Evolutionary conservation across 1,140 invertebrate genomes (phyloP), one percentile per base, ranked within the genome.

Genomic region (Aethina tumida): DNA sequence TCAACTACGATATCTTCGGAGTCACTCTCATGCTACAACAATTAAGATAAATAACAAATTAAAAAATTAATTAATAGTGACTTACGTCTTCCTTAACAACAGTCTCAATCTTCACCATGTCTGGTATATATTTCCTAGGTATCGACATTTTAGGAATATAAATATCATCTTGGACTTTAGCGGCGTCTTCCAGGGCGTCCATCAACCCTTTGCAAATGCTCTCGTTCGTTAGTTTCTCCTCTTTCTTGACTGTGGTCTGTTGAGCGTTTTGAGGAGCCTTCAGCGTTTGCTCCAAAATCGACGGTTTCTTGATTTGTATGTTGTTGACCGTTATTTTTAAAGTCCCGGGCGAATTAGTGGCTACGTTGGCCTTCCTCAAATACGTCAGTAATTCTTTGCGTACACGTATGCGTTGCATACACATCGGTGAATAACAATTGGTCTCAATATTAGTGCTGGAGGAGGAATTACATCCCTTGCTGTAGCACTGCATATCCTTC

Each of bases 381-480:
- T 84, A 50, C 14, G 67, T 45, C 0, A 85, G 55, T 13, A 86
- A 58, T 47, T 85, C 78, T 43, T 74, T 73, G 31, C 82, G 73
- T 0, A 84, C 59, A 43, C 73, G 68, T 6, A 67, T 69, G 53
- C 79, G 79, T 55, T 79, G 74, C 16, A 83, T 62, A 59, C 83
- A 88, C 13, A 79, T 62, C 6, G 81, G 83, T 4, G 84, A 87
- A 55, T 85, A 88, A 50, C 84, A 88, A 26, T 71, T 77, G 2
- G 73, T 71, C 10, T 64, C 62, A 8, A 71, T 35, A 16, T 43
- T 55, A 2, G 66, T 63, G 33, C 66, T 57, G 13, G 67, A 64
- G 26, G 69, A 70, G 39, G 73, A 73, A 45, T 80, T 81, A 50
- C 83, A 86, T 26, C 71, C 68, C 48, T 63, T 65, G 0, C 75